A percentile compares a stretch with the other conserved stretches of the same genome.
phyloP scores from a whole-genome alignment of 2,113 vertebrate species.

The Hyperopisus bebe region DNA sequence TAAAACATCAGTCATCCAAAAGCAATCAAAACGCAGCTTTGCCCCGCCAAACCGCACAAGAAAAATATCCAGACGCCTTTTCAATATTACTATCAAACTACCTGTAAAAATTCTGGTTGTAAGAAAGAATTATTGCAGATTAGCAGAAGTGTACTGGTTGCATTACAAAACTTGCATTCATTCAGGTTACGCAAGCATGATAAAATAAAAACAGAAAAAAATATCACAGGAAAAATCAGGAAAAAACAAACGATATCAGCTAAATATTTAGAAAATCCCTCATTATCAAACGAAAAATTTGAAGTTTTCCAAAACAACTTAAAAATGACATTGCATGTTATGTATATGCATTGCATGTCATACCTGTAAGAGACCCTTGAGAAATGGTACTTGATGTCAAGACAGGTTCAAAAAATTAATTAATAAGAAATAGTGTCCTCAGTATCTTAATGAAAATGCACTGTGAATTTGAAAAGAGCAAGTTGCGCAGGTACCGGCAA shows the following conservation, averaged over 20 bases:
- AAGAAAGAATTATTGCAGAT: not conserved
- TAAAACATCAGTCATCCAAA: slow-evolving; percentile 94
- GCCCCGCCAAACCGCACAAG: slow-evolving; percentile 57
- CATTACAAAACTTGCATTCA: not conserved
- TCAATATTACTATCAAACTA: slow-evolving; percentile 49
- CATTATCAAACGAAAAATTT: not conserved
- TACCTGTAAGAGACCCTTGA: not conserved
- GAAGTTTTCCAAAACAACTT: not conserved
- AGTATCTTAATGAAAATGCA: not conserved
- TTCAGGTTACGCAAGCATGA: not conserved
- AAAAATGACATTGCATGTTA: not conserved
- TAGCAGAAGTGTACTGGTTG: not conserved
- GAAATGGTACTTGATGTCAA: not conserved
- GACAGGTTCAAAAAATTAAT: not conserved
- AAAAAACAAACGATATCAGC: not conserved
- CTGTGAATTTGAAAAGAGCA: not conserved
- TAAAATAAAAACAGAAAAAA: not conserved
- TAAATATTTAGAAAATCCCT: not conserved
- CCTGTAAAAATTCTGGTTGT: too few relatives aligned
- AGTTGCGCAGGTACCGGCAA: not conserved
- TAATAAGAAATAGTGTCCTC: not conserved
- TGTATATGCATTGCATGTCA: not conserved
- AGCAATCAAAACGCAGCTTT: slow-evolving; percentile 71
- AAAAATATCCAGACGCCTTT: slow-evolving; percentile 58
- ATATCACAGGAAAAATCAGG: not conserved